phyloP scores from a whole-genome alignment of 1,140 invertebrate species.

The Drosophila fuyamai region DNA sequence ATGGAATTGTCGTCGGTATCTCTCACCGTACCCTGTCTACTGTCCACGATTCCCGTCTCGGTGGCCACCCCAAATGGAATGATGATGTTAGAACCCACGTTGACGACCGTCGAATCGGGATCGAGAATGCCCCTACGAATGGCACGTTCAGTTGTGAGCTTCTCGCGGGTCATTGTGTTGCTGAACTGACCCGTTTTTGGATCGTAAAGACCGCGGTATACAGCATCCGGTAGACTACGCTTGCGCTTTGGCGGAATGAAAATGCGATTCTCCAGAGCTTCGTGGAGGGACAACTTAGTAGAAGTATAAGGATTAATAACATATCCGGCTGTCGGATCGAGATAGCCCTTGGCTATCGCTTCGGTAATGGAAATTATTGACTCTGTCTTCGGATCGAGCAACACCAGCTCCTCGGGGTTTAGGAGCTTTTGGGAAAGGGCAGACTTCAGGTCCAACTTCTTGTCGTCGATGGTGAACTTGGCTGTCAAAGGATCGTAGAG shows the following conservation, averaged over 20 bases:
- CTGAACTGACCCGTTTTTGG: constrained; percentile 87
- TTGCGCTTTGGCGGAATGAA: constrained; percentile 92
- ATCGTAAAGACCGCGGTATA: constrained; percentile 92
- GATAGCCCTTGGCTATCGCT: constrained; percentile 92
- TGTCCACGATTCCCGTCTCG: constrained; percentile 91
- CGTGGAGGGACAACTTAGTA: constrained; percentile 90
- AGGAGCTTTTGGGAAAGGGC: constrained; percentile 91
- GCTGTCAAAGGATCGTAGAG: constrained; percentile 92
- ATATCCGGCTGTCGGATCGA: constrained; percentile 92
- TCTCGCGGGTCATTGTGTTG: constrained; percentile 88
- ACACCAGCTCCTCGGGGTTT: constrained; percentile 91
- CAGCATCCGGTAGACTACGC: constrained; percentile 93
- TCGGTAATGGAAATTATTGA: constrained; percentile 92
- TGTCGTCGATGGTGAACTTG: constrained; percentile 90
- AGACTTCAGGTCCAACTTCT: constrained; percentile 91
- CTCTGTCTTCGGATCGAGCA: constrained; percentile 91
- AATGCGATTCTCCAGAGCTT: constrained; percentile 92
- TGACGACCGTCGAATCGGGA: constrained; percentile 91
- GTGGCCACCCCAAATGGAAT: constrained; percentile 94
- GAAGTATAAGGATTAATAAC: constrained; percentile 91
- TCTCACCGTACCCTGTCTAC: constrained; percentile 89
- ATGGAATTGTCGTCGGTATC: constrained; percentile 88
- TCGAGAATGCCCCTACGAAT: constrained; percentile 92
- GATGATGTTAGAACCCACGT: constrained; percentile 88
- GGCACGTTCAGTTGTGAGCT: constrained; percentile 90